A percentile compares a stretch with the other conserved stretches of the same genome.
These are phyloP conservation scores for Lacanobia oleracea DNA, from an alignment of 2,888 invertebrate genomes.

Conservation along the genomic window DNA sequence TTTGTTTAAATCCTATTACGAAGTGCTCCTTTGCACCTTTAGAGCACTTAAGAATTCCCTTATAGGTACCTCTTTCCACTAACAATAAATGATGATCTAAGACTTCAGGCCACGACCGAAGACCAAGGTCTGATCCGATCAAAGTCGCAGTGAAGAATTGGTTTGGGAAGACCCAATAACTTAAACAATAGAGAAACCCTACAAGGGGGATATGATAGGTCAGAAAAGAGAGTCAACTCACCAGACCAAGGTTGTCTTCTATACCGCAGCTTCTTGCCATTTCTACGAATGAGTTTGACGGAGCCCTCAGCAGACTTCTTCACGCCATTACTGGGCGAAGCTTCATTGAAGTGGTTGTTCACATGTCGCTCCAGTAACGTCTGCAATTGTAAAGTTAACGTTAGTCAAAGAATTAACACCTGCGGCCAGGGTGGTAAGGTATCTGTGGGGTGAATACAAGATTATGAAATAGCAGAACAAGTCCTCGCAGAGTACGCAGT, in stretches of 20 bases:
- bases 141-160: background rate
- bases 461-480: slow-evolving; percentile 10
- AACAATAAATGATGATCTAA: background rate
- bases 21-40: background rate
- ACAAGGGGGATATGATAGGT: no score
- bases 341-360: slow-evolving; percentile 96
- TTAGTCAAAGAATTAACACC: slow-evolving; percentile 33
- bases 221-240: slow-evolving; percentile 80
- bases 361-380: slow-evolving; percentile 97
- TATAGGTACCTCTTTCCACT: background rate
- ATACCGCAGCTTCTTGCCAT: slow-evolving; percentile 96
- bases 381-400: slow-evolving; percentile 85
- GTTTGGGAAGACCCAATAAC: no score
- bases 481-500: slow-evolving; percentile 17
- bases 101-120: background rate
- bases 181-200: background rate
- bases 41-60: background rate
- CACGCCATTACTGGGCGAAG: slow-evolving; percentile 89
- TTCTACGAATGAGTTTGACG: slow-evolving; percentile 95
- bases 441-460: slow-evolving; percentile 28
- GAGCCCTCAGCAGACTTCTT: slow-evolving; percentile 94
- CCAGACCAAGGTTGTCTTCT: slow-evolving; percentile 97
- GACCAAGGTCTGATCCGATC: background rate
- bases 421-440: slow-evolving; percentile 18
- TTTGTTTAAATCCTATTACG: background rate